Evolutionary conservation across 2,797 vertebrate species (phyloP).

Genomic region (Lateolabrax maculatus): DNA sequence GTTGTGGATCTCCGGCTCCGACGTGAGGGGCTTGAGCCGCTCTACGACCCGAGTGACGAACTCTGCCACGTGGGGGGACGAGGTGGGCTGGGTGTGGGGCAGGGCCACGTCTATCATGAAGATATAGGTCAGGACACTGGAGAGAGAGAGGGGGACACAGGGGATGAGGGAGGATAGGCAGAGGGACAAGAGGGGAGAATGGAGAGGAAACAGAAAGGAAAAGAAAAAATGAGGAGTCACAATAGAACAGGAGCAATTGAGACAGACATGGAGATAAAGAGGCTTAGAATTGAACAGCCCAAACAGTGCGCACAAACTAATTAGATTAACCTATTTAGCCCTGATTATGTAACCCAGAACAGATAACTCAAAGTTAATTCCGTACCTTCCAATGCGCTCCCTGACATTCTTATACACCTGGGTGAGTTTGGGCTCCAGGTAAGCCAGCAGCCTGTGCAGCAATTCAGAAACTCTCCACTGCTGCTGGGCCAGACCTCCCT

Average conservation of each 20-base stretch:
- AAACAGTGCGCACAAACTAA: slow-evolving; percentile 38
- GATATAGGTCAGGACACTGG: slow-evolving; percentile 97
- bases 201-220: not conserved
- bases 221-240: not conserved
- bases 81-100: slow-evolving; percentile 92
- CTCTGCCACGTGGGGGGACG: slow-evolving; percentile 93
- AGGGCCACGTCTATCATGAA: slow-evolving; percentile 98
- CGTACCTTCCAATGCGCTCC: slow-evolving; percentile 96
- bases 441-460: slow-evolving; percentile 92
- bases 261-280: slow-evolving; percentile 13
- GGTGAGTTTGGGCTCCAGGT: slow-evolving; percentile 97
- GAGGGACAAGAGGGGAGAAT: not conserved
- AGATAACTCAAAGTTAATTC: slow-evolving; percentile 43
- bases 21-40: slow-evolving; percentile 93
- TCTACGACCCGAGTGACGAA: slow-evolving; percentile 92
- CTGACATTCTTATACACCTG: slow-evolving; percentile 98
- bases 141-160: slow-evolving; percentile 36
- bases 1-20: slow-evolving; percentile 96
- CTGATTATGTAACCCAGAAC: slow-evolving; percentile 41
- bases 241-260: not conserved
- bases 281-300: slow-evolving; percentile 10
- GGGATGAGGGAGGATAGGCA: not conserved
- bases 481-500: slow-evolving; percentile 97
- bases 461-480: slow-evolving; percentile 97
- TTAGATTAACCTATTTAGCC: slow-evolving; percentile 50